A percentile compares a stretch with the other conserved stretches of the same genome.
Conservation (phyloP, 2,113 vertebrate genomes). For the Pachycephala philippinensis region DNA sequence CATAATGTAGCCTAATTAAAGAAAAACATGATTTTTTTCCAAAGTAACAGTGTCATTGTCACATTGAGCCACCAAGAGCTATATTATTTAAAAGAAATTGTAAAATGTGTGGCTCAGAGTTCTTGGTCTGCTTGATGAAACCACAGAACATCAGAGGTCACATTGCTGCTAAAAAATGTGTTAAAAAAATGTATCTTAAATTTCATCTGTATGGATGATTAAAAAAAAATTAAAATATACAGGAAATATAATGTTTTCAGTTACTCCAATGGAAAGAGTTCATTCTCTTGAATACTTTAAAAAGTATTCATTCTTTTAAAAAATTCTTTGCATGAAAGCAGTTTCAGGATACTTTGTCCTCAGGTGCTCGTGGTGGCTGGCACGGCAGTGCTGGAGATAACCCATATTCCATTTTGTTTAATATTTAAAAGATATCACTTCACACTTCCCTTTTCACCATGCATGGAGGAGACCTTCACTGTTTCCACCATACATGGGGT, state of each 20-base stretch:
- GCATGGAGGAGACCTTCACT: not conserved
- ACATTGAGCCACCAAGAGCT: not conserved
- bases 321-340: not conserved
- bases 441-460: not conserved
- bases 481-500: not conserved
- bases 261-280: not conserved
- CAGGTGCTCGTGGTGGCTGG: rapidly evolving
- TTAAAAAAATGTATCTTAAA: not conserved
- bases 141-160: not conserved
- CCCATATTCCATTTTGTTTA: not conserved
- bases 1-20: not conserved
- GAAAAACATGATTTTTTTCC: not conserved
- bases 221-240: not conserved
- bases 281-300: not conserved
- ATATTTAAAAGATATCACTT: not conserved
- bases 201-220: not conserved
- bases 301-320: not conserved
- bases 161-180: not conserved
- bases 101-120: not conserved
- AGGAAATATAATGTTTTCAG: not conserved
- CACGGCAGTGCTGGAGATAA: not conserved
- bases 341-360: not conserved
- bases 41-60: not conserved
- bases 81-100: not conserved
- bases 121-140: not conserved